Base-by-base conservation (phyloP, 2,888 invertebrate genomes). In the Cryptus viduatorius region DNA sequence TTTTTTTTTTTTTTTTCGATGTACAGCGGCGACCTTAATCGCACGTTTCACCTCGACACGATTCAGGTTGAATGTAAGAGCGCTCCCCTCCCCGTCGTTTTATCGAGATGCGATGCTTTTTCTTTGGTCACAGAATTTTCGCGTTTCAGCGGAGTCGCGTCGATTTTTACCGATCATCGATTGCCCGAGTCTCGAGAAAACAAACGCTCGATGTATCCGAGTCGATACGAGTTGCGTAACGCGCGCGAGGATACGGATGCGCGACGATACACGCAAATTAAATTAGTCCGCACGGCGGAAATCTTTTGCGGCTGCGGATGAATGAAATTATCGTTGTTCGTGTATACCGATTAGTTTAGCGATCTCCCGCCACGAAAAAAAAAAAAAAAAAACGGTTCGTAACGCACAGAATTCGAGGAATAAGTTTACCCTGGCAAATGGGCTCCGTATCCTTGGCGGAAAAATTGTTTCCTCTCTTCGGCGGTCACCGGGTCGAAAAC, bases 341-440 rank as follows among this genome's bases (percentile, higher is more conserved):
- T 4, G 4, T 14, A 42, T 19, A 29, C 37, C 4, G 73, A 64
- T 64, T 48, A 16, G 46, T 12, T 75, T 29, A 75, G 61, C 73
- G 46, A 31, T 14, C 1, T 14, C 1, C 12, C 61, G 61, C 1
- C 16, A 29, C 61, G 61, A 37, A 69, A 69, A n/a, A 50, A n/a
- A 16, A n/a, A n/a, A n/a, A n/a, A n/a, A n/a, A 29, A 50, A n/a
- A 16, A 50, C 7, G 16, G 3, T 24, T 19, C 46, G 19, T 48
- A 37, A 16, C 16, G n/a, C 69, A 14, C n/a, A 14, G 19, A 19
- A 59, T 7, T 29, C 59, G 29, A n/a, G 29, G 0, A 59, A 31
- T 2, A 5, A 46, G 84, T 64, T 95, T 93, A 96, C 96, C 96
- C 96, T 5, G 96, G 96, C 89, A 96, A 95, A 91, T 96, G 96